These are phyloP conservation scores for Mesochorus sp. DNA, from an alignment of 2,888 invertebrate species.

Conservation along the genomic window DNA sequence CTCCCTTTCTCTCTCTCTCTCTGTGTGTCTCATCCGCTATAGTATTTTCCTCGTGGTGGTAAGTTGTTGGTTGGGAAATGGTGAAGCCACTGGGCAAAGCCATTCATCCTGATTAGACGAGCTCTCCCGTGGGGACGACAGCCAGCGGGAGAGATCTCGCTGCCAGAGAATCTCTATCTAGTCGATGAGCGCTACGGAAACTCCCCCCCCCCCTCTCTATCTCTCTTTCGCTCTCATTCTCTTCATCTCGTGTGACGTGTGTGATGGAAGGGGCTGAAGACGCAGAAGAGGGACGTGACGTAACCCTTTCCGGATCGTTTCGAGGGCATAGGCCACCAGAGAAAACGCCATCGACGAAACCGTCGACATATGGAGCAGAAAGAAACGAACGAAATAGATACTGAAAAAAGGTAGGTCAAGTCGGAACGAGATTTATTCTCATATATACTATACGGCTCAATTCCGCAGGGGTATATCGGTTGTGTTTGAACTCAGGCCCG, in stretches of 20 bases:
- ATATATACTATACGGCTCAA: too few species aligned
- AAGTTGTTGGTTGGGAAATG: constrained; percentile 74
- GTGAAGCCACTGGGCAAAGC: constrained; percentile 71
- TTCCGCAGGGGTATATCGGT: too few species aligned
- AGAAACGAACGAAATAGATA: too few species aligned
- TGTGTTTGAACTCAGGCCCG: too few species aligned
- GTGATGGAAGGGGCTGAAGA: constrained; percentile 37
- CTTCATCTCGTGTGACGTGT: not conserved
- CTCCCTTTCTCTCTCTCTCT: not conserved
- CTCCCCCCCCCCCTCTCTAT: constrained; percentile 7
- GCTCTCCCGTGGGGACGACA: constrained; percentile 74
- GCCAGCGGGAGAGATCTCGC: constrained; percentile 62
- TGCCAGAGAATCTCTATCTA: constrained; percentile 59
- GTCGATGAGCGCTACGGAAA: constrained; percentile 39
- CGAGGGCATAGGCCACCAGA: constrained; percentile 18
- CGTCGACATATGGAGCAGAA: not conserved
- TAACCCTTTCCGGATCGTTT: constrained; percentile 46
- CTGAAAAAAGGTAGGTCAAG: too few species aligned
- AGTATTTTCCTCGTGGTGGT: constrained; percentile 58
- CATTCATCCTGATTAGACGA: constrained; percentile 79
- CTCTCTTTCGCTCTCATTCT: not conserved
- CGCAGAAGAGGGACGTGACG: constrained; percentile 4
- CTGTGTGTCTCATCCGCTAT: constrained; percentile 1
- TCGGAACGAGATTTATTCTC: too few species aligned
- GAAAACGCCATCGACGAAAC: not conserved